Evolutionary conservation across 2,888 invertebrate species (phyloP), one percentile per base, ranked within the genome.

Genomic region (Augochlorella aurata): DNA sequence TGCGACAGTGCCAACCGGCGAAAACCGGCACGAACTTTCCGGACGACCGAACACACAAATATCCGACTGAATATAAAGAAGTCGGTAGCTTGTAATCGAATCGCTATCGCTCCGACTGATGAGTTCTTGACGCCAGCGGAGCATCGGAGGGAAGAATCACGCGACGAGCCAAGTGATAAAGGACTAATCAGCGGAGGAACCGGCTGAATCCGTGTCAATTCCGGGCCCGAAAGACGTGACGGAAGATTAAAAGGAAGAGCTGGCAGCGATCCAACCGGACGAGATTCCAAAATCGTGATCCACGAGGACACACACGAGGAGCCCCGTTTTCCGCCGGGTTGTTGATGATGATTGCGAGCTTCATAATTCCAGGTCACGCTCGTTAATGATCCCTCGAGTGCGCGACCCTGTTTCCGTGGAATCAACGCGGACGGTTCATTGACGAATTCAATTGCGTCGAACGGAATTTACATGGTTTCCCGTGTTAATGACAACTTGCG

Each of bases 361-460:
- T 82, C 72, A 65, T 80, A 58, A 82, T 76, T 82, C 69, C 82
- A 69, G 80, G 80, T 80, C 79, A 65, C 21, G 79, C 71, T 81
- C 72, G 75, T 82, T 76, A 82, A 82, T 76, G 79, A 73, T 80
- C 82, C 66, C 70, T 12, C 61, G 70, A 61, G 69, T 63, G 38
- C 10, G 24, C 47, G 24, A 49, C 44, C 61, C 29, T 68, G 61
- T 58, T 72, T 63, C 58, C 47, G 38, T 44, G 54, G 54, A 70
- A 76, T 71, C 71, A 49, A 68, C 71, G 69, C 66, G 52, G 78
- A 71, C 70, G 67, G 44, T 52, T 38, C 45, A 74, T 74, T 70
- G 81, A 67, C 66, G 74, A 45, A 71, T 67, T 74, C 68, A 68
- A 80, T 68, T 77, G 70, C 80, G 45, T 50, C 49, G 72, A 68